These are phyloP conservation scores for Drymonia ruficornis DNA, from an alignment of 2,888 invertebrate genomes.

Conservation along the genomic window DNA sequence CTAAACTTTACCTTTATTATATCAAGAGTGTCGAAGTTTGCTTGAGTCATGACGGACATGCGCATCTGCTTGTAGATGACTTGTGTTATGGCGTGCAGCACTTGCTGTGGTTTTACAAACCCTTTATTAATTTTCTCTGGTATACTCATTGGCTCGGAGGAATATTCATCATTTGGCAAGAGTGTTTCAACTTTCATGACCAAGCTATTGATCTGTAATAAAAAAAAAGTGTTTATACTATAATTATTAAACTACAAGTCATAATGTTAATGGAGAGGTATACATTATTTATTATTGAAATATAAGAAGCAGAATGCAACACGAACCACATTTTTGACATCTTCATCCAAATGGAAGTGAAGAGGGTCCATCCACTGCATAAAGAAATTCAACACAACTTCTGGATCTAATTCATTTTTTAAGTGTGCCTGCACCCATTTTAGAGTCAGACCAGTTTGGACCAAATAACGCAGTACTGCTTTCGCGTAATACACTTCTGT, in stretches of 20 bases:
- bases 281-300: too few relatives aligned
- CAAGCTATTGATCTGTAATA: conserved; percentile 13
- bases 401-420: conserved; percentile 48
- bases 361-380: conserved; percentile 65
- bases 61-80: conserved; percentile 50
- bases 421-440: conserved; percentile 56
- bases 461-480: conserved; percentile 51
- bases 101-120: conserved; percentile 34
- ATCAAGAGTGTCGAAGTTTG: conserved; percentile 54
- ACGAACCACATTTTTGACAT: conserved; percentile 50
- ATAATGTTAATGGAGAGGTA: too few relatives aligned
- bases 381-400: conserved; percentile 60
- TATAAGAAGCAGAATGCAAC: neutral
- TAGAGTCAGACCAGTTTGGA: conserved; percentile 55
- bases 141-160: conserved; percentile 3
- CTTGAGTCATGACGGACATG: conserved; percentile 41
- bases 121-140: conserved; percentile 24
- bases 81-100: conserved; percentile 53
- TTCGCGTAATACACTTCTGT: conserved; percentile 66
- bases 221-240: too few relatives aligned
- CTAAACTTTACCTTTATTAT: conserved; percentile 48
- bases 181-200: conserved; percentile 12
- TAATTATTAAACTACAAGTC: too few relatives aligned
- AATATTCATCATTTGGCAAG: conserved; percentile 10
- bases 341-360: conserved; percentile 50